A percentile compares a stretch with the other conserved stretches of the same genome.
Evolutionary conservation across 2,888 invertebrate species (phyloP).

Genomic region (Cepaea hortensis): DNA sequence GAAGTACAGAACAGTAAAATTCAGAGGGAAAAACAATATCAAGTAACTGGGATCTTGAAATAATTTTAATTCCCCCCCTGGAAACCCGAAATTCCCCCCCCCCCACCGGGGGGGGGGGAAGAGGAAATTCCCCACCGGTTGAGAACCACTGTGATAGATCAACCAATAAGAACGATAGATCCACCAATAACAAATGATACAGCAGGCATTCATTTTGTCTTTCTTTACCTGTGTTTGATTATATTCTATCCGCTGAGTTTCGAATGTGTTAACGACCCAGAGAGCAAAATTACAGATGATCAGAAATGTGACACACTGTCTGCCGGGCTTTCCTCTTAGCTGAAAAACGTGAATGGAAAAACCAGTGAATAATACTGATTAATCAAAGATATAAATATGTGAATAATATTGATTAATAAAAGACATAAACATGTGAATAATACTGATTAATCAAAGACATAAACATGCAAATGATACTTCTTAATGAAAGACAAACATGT

Average conservation of each 20-base stretch:
- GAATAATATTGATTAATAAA: not conserved
- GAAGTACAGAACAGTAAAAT: too few relatives aligned
- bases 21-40: too few relatives aligned
- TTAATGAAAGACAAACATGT: not conserved
- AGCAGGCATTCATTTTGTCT: not conserved
- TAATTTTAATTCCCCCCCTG: too few relatives aligned
- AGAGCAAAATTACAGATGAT: slow-evolving; percentile 96
- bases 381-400: not conserved
- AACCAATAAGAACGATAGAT: too few relatives aligned
- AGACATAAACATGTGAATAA: not conserved
- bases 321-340: slow-evolving; percentile 93
- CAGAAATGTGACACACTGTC: slow-evolving; percentile 95
- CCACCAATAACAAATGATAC: not conserved
- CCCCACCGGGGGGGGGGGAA: too few relatives aligned
- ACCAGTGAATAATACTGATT: not conserved
- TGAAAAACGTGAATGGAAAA: slow-evolving; percentile 77
- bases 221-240: slow-evolving; percentile 83
- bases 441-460: not conserved
- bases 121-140: too few relatives aligned
- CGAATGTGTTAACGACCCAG: slow-evolving; percentile 97
- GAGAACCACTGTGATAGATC: too few relatives aligned
- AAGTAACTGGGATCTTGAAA: too few relatives aligned
- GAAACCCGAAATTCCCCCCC: too few relatives aligned
- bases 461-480: not conserved
- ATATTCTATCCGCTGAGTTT: slow-evolving; percentile 93